These are phyloP conservation scores for Morinoia aosen DNA, from an alignment of 2,888 invertebrate species.

Conservation along the genomic window DNA sequence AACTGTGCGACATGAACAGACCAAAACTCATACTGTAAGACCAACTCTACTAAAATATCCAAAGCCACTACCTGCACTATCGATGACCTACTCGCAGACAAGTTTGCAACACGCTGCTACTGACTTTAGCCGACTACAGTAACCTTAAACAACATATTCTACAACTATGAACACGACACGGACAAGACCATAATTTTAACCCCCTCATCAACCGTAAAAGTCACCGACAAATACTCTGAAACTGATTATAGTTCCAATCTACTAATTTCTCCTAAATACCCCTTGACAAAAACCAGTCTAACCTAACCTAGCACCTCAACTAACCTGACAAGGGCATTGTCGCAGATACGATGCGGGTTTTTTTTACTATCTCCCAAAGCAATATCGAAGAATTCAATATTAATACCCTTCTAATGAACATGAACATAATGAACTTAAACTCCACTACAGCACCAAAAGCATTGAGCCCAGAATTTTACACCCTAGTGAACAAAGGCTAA, in stretches of 20 bases:
- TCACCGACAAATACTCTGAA: neutral
- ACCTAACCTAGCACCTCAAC: neutral
- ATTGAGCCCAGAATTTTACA: neutral
- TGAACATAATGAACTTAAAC: no score
- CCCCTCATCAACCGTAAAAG: neutral
- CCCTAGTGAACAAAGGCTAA: neutral
- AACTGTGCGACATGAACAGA: no score
- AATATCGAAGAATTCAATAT: no score
- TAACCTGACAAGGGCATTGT: no score
- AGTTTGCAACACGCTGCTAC: neutral
- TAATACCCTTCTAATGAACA: no score
- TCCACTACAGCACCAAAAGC: neutral
- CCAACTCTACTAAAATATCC: neutral
- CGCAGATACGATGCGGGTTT: no score
- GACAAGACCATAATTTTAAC: neutral
- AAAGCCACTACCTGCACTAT: neutral
- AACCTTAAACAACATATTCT: neutral
- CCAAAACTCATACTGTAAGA: neutral
- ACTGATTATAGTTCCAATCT: neutral
- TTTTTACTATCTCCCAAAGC: no score
- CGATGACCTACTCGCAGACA: neutral
- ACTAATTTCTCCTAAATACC: neutral
- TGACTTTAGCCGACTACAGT: neutral
- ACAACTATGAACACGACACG: neutral
- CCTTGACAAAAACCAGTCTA: neutral